A percentile compares a stretch with the other conserved stretches of the same genome.
phyloP scores from a whole-genome alignment of 1,140 invertebrate genomes.

The Lasioglossum baleicum region DNA sequence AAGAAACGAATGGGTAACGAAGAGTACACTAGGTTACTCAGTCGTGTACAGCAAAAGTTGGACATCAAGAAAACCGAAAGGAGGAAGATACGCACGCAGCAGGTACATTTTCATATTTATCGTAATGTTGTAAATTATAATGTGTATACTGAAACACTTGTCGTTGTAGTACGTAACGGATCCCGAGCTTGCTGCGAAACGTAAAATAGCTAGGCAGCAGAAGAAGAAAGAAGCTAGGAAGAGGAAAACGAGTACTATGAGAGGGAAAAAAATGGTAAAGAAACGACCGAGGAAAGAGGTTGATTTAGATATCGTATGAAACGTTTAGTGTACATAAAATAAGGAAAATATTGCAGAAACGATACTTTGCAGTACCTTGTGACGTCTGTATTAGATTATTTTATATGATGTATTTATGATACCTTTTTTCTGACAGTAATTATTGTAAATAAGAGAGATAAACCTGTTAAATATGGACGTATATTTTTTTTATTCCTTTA shows the following conservation, averaged over 20 bases:
- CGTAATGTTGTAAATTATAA: not conserved
- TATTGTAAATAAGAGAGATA: not conserved
- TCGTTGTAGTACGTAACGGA: slow-evolving; percentile 84
- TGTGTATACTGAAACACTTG: slow-evolving; percentile 41
- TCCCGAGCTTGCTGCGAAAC: slow-evolving; percentile 88
- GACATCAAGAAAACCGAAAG: slow-evolving; percentile 84
- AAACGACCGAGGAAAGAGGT: slow-evolving; percentile 69
- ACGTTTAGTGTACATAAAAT: slow-evolving; percentile 19
- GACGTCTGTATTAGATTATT: not conserved
- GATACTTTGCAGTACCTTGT: too few species aligned
- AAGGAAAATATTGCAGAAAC: not conserved
- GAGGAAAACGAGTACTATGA: slow-evolving; percentile 82
- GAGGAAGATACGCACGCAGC: slow-evolving; percentile 82
- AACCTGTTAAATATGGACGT: not conserved
- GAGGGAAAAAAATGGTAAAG: slow-evolving; percentile 74
- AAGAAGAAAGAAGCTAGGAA: slow-evolving; percentile 89
- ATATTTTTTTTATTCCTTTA: not conserved
- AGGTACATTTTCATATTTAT: slow-evolving; percentile 71
- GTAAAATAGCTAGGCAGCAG: slow-evolving; percentile 87
- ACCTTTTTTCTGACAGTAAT: not conserved
- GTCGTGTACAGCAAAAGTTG: slow-evolving; percentile 81
- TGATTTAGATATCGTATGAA: slow-evolving; percentile 65
- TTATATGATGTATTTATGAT: slow-evolving; percentile 7
- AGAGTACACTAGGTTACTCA: slow-evolving; percentile 82
- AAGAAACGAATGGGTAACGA: slow-evolving; percentile 85